Base-by-base conservation (phyloP, 1,140 invertebrate species). In the Watersipora subatra region DNA sequence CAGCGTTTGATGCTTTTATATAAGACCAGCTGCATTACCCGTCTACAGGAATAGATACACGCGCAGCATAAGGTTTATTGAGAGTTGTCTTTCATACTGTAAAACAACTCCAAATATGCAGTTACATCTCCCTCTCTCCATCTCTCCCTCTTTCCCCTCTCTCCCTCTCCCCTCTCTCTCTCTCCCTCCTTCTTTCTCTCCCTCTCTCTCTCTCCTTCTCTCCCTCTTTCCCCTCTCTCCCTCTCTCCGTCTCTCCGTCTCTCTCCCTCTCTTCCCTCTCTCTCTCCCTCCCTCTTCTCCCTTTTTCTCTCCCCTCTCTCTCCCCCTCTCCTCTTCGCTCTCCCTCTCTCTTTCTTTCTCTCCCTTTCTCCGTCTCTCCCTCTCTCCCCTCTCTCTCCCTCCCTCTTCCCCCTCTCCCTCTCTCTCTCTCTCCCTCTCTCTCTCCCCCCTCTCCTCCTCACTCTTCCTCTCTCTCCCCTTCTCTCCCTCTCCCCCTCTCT, bases 351-450 rank as follows among this genome's bases (percentile, higher is more conserved):
- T 22, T 55, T 22, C 22, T 17, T 55, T 22, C 22, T 22, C 46
- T 55, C 46, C 46, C 22, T 22, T 22, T 22, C 28, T 58, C n/a
- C 15, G 15, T 58, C 28, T 63, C 24, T 58, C 24, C 30, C 62
- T 62, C 61, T 63, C 62, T 19, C 27, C 30, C 62, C 27, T 63
- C 62, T 63, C 27, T 27, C 27, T 63, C 62, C 30, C 27, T n/a
- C 27, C 30, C 62, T 63, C 30, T 28, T 58, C 27, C 46, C 30
- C 27, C 62, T 63, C 27, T 27, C 20, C 30, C 62, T 58, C 30
- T 28, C 27, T 58, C 26, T 63, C 27, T 27, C 27, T 64, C 56
- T 64, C 28, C 20, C 25, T 62, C 63, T 27, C 15, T 55, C 29
- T 26, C 25, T 63, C 58, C 25, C 61, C 63, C 25, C 29, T 19